Base-by-base conservation (phyloP, 92 coral and sea anemone species). In the Phenganax marumi region DNA sequence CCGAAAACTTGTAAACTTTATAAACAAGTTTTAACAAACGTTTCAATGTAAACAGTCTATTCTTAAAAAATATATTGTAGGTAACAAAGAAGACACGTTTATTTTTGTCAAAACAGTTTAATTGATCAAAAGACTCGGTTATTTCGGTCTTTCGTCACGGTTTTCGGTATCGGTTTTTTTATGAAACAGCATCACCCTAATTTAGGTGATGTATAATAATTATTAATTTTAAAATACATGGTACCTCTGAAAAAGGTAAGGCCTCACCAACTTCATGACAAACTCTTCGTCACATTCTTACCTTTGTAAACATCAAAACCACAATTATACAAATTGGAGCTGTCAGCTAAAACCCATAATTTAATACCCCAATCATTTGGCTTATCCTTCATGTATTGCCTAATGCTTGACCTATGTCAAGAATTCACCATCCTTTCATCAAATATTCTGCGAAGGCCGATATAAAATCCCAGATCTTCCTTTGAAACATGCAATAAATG, bases 141-240 rank as follows among this genome's bases (percentile, higher is more conserved):
- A n/a, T n/a, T n/a, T n/a, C n/a, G n/a, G n/a, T n/a, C n/a, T n/a
- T n/a, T n/a, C n/a, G n/a, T n/a, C n/a, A n/a, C n/a, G n/a, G n/a
- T n/a, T n/a, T n/a, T n/a, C n/a, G n/a, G n/a, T n/a, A n/a, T n/a
- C n/a, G n/a, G n/a, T n/a, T n/a, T n/a, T n/a, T n/a, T n/a, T n/a
- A n/a, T n/a, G n/a, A n/a, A n/a, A n/a, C n/a, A n/a, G n/a, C n/a
- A n/a, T n/a, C n/a, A n/a, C n/a, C n/a, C 83, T 46, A 85, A 87
- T 68, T 77, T 82, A 8, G 79, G 26, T 8, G 91, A 89, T 13
- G 89, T 86, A 48, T 84, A 91, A 66, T 81, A 86, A 66, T 89
- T 81, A 52, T 91, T 89, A 61, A 87, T n/a, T n/a, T n/a, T n/a
- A 52, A 84, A 52, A 91, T 50, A 91, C 61, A 68, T 91, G 87